Evolutionary conservation across 2,797 vertebrate species (phyloP), one percentile per base, ranked within the genome.

Genomic region (Acanthis flammea): DNA sequence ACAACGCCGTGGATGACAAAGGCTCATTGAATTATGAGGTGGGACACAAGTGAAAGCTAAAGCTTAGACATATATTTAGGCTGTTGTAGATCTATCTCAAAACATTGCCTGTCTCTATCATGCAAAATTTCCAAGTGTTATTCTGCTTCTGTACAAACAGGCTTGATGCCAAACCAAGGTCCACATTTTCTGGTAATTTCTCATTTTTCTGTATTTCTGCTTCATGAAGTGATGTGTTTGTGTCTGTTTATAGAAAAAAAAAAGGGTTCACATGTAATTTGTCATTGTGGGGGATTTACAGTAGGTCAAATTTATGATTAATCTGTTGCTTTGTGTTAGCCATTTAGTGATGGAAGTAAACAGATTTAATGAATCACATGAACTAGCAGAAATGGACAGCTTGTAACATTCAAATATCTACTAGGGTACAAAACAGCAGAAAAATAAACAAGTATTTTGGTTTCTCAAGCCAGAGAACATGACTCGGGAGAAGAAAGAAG

Each of bases 281-380:
- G 90, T 91, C 72, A 83, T 48, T 78, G 72, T 48, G 85, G 30
- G 55, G 58, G 62, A 94, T 89, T 90, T 92, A 80, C 19, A 83
- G 88, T 83, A 93, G 84, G 91, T 88, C 94, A 88, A 80, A 92
- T 78, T 89, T 50, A 81, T 92, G 86, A 92, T 92, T 91, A 91
- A 96, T 86, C 65, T 67, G 30, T 48, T 92, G 88, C 55, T 89
- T 88, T 86, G 82, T 86, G 85, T 84, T 92, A 92, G 80, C 83
- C 80, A 80, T 80, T 95, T 90, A 83, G 86, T 71, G 76, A 90
- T 71, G 71, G 63, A 58, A 85, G 45, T 68, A 91, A 92, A 91
- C 62, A 86, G 75, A 90, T 76, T 79, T 66, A 82, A 74, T 48
- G 50, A 90, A 44, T 79, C 65, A 70, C 42, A 31, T 57, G 76